phyloP scores from a whole-genome alignment of 92 coral and sea anemone genomes.

The Actinostola sp. region DNA sequence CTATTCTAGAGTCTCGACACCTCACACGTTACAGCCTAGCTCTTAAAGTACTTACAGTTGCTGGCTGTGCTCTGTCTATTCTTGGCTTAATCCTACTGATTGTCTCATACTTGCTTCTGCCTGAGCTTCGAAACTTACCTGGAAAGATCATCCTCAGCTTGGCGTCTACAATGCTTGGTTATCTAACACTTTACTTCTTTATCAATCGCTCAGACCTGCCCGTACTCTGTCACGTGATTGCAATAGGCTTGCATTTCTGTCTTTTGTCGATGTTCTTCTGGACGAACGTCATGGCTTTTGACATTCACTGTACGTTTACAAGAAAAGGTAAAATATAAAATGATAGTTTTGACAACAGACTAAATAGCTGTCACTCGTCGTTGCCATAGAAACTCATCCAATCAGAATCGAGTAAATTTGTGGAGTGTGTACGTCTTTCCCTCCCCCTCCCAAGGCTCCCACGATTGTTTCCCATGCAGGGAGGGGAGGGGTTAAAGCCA shows the following conservation, averaged over 20 bases:
- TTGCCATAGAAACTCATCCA: too few species aligned
- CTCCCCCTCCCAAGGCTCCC: too few species aligned
- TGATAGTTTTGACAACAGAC: background rate
- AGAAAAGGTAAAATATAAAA: constrained; percentile 21
- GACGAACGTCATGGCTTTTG: constrained; percentile 84
- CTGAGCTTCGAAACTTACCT: constrained; percentile 63
- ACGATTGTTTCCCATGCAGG: too few species aligned
- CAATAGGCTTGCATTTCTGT: constrained; percentile 54
- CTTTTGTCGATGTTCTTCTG: constrained; percentile 56
- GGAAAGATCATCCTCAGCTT: constrained; percentile 58
- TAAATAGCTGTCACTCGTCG: too few species aligned
- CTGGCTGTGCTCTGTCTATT: constrained; percentile 43
- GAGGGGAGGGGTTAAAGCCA: background rate
- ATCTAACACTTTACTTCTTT: constrained; percentile 42
- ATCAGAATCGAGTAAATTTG: too few species aligned
- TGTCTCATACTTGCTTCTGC: constrained; percentile 34
- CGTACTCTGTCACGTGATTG: constrained; percentile 39
- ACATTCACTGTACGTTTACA: constrained; percentile 54
- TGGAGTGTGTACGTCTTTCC: too few species aligned
- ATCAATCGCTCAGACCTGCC: constrained; percentile 18
- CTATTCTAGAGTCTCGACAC: constrained; percentile 7
- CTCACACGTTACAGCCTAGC: too few species aligned
- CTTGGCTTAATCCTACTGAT: constrained; percentile 42
- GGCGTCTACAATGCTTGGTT: constrained; percentile 38
- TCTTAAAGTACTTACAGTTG: constrained; percentile 7